Evolutionary conservation across 2,113 vertebrate species (phyloP), one percentile per base, ranked within the genome.

Genomic region (Polyodon spathula): DNA sequence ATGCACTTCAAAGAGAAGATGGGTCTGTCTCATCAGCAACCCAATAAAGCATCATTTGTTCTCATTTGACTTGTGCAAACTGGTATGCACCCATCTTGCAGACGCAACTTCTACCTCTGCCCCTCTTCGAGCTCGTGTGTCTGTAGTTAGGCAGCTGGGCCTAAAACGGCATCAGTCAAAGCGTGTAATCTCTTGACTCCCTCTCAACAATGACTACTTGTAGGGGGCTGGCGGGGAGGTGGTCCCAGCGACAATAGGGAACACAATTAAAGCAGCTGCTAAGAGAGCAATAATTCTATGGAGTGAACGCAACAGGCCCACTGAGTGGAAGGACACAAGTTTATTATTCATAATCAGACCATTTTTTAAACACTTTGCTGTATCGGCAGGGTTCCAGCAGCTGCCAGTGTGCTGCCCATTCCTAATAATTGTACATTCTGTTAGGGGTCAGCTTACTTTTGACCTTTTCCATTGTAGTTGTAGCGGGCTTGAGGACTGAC

Each of bases 251-350:
- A 90, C 84, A 90, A 89, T 86, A 61, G 79, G 60, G 66, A 40
- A 75, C 80, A 87, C 86, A 86, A 88, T 87, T 86, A 86, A 84
- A 85, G 87, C 89, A 91, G 88, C 89, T 91, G 88, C 87, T 82
- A 56, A 63, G 81, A 83, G 76, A 79, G 78, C 72, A 54, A 70
- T 77, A 69, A 84, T 76, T 85, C 84, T 86, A 83, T 79, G 78
- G 69, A 69, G 73, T 72, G 76, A 4, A 73, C 72, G 75, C 64
- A 75, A 70, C 56, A 41, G 74, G 71, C 67, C 70, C 72, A 0
- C 61, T 65, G 1, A 56, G 37, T 76, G 76, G 69, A 73, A 74
- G 71, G 66, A 73, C 78, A 68, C 56, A 52, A 40, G 71, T 66
- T 6, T 71, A 86, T 88, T 83, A 85, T 87, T 89, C 85, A 84